Evolutionary conservation across 2,113 vertebrate genomes (phyloP).

Genomic region (Pygoscelis adeliae): DNA sequence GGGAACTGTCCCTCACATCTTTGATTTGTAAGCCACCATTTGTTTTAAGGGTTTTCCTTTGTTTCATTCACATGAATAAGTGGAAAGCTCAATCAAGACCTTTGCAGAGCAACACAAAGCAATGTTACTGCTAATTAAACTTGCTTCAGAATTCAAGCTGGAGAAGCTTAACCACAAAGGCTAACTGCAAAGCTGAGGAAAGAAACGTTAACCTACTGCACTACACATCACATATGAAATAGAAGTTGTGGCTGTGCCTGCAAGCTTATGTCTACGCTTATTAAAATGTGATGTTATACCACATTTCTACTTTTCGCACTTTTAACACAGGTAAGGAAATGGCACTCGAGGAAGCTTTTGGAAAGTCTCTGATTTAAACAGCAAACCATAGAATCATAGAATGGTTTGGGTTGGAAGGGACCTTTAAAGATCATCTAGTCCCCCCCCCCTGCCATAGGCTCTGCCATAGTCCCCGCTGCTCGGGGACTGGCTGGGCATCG

Average conservation of each 20-base stretch:
- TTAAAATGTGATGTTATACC: background rate
- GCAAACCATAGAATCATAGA: background rate
- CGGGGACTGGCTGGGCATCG: too few relatives aligned
- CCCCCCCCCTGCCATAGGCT: rapidly evolving
- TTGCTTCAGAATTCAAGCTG: background rate
- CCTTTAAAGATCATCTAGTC: background rate
- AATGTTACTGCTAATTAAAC: background rate
- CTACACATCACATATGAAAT: background rate
- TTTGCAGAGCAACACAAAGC: background rate
- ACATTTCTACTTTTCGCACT: background rate
- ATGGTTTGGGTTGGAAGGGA: background rate
- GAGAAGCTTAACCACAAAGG: background rate
- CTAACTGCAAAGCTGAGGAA: background rate
- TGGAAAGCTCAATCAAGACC: background rate
- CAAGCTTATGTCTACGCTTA: background rate
- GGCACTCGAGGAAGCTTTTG: background rate
- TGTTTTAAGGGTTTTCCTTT: background rate
- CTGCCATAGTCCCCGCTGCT: too few relatives aligned
- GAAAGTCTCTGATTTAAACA: background rate
- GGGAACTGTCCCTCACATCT: background rate
- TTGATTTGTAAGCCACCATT: background rate
- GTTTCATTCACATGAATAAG: background rate
- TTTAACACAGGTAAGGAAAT: background rate
- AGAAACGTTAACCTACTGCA: background rate
- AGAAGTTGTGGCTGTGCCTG: background rate